Evolutionary conservation across 2,797 vertebrate genomes (phyloP), one percentile per base, ranked within the genome.

Genomic region (Pangasius krempfi): DNA sequence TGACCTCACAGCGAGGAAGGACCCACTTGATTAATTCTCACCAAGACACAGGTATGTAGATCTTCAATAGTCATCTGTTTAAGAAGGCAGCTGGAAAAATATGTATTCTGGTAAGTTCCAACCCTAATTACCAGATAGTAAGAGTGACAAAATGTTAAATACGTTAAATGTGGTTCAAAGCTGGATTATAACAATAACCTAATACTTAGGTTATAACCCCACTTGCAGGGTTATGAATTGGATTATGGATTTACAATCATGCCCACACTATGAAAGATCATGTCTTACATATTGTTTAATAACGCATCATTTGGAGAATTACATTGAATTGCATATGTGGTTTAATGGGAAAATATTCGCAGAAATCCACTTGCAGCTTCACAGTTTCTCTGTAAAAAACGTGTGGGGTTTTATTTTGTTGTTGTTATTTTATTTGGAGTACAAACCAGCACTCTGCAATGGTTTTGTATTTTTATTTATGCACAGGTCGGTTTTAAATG

Each of bases 1-100:
- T 40, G 79, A 88, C 37, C 82, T 60, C 86, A 82, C 78, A 70
- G 72, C 12, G 25, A 90, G 91, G 85, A 80, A 88, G 84, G 72
- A 89, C 2, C 78, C 22, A 82, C 14, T 16, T 58, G 88, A 90
- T 91, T 90, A 91, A 91, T 91, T 89, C 88, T 37, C 56, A 76
- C 47, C 37, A 60, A 86, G 87, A 90, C 88, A 78, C 54, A 58
- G 89, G 88, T 88, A 86, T 86, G 86, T 89, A 81, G 60, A 91
- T 86, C 66, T 89, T 66, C 78, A 81, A 60, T 86, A 75, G 47
- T 86, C 54, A 88, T 52, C 58, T 79, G 60, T 86, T 89, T 66
- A 73, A 50, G 30, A 76, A 87, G 9, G 68, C 87, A 91, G 86
- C 87, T 90, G 90, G 60, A 52, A 22, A 91, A 90, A 93, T 87